Evolutionary conservation across 2,797 vertebrate species (phyloP).

Genomic region (Fringilla coelebs): DNA sequence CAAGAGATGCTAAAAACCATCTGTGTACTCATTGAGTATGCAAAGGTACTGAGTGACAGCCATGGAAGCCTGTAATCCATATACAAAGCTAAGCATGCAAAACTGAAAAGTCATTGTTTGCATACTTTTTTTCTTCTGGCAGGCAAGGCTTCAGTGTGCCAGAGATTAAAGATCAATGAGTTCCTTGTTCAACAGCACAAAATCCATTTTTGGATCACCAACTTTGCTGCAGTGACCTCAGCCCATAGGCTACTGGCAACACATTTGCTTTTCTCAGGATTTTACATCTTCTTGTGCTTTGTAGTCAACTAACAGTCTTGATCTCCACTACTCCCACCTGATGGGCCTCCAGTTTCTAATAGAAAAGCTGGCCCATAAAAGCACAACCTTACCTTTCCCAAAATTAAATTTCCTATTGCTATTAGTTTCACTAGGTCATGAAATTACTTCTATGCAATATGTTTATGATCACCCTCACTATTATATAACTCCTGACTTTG

Average conservation of each 20-base stretch:
- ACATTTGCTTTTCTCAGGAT: not conserved
- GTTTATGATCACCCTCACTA: not conserved
- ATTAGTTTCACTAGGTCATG: not conserved
- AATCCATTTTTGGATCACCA: not conserved
- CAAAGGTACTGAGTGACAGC: not conserved
- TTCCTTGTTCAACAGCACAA: not conserved
- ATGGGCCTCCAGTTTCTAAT: not conserved
- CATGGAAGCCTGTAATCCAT: not conserved
- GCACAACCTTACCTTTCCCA: not conserved
- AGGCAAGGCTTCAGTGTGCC: not conserved
- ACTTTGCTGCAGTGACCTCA: not conserved
- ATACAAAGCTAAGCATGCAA: fast-evolving
- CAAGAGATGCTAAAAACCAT: not conserved
- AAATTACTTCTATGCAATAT: not conserved
- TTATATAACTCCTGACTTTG: not conserved
- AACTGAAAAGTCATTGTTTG: not conserved
- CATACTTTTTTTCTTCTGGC: not conserved
- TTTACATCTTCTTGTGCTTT: not conserved
- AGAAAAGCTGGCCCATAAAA: not conserved
- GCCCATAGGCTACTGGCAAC: not conserved
- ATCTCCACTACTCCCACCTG: not conserved
- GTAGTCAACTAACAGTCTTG: not conserved
- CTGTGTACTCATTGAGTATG: not conserved
- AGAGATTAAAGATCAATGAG: not conserved
- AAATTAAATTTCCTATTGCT: not conserved